Conservation (phyloP, 2,888 invertebrate genomes). For the Himalopsyche kuldschensis region DNA sequence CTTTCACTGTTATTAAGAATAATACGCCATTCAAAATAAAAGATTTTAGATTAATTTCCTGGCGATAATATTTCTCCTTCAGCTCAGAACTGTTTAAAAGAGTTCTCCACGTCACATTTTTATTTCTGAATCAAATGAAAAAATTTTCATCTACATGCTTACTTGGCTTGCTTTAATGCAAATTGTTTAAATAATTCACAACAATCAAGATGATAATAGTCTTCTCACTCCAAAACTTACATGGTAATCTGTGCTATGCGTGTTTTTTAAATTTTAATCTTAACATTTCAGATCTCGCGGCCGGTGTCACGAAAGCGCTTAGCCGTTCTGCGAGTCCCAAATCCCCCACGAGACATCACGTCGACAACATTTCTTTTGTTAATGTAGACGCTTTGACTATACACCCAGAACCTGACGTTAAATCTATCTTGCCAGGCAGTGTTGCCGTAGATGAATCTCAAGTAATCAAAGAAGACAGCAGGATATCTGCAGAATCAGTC, state of each 20-base stretch:
- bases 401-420: slow-evolving; percentile 28
- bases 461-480: not conserved
- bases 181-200: not conserved
- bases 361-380: slow-evolving; percentile 54
- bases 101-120: not conserved
- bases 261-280: not conserved
- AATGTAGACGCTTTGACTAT: slow-evolving; percentile 50
- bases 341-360: slow-evolving; percentile 56
- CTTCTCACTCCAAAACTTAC: not conserved
- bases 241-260: not conserved
- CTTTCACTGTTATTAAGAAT: not conserved
- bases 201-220: not conserved
- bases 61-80: too few species aligned
- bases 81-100: too few species aligned
- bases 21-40: not conserved
- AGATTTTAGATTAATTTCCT: too few species aligned
- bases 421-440: slow-evolving; percentile 5
- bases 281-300: slow-evolving; percentile 52
- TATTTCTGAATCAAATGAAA: not conserved
- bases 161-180: not conserved
- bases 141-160: not conserved
- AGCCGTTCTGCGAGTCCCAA: slow-evolving; percentile 53
- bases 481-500: slow-evolving; percentile 18
- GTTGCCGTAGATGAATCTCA: not conserved
- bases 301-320: slow-evolving; percentile 50